Conservation (phyloP, 2,113 vertebrate genomes). For the Megaceryle maxima region DNA sequence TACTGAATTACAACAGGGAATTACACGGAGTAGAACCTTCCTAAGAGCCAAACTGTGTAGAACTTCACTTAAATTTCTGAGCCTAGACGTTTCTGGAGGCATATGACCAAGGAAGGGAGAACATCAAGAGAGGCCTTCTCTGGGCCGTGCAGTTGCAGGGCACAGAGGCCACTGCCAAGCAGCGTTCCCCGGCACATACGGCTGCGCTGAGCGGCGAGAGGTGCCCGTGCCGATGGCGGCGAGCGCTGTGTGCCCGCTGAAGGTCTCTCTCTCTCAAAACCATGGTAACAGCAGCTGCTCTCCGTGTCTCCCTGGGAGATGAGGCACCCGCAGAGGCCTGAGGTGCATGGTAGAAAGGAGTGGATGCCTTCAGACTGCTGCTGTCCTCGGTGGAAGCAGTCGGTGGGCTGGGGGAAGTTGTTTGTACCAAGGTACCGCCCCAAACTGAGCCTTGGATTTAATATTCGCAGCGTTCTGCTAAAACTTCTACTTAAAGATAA, state of each 20-base stretch:
- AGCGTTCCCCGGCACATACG: not conserved
- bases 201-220: not conserved
- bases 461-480: not conserved
- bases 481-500: not conserved
- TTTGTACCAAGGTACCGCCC: rapidly evolving
- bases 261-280: not conserved
- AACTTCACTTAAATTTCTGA: not conserved
- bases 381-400: not conserved
- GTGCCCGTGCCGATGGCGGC: not conserved
- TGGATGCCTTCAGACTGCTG: not conserved
- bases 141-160: not conserved
- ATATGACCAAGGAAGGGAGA: rapidly evolving
- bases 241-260: not conserved
- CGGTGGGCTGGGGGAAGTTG: not conserved
- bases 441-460: not conserved
- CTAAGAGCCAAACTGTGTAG: not conserved
- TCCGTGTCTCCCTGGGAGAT: not conserved
- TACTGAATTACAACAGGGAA: not conserved
- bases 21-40: not conserved
- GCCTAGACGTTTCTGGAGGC: not conserved
- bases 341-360: not conserved
- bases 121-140: not conserved
- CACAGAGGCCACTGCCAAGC: not conserved
- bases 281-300: not conserved
- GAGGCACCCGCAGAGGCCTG: not conserved